Conservation (phyloP, 2,113 vertebrate species). For the Apistogramma diplotaenia region DNA sequence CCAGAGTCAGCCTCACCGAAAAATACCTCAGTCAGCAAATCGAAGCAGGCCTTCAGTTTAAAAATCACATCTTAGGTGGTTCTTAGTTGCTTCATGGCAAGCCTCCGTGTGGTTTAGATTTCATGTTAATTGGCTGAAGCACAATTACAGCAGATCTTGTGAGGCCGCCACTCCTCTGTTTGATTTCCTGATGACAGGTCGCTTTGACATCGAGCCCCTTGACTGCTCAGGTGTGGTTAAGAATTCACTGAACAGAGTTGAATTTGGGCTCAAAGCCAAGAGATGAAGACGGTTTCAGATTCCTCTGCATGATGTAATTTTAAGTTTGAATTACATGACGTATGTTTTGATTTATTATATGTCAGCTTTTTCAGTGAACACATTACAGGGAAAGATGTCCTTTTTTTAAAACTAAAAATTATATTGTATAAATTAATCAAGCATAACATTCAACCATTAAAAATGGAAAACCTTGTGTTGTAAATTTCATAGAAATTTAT, state of each 20-base stretch:
- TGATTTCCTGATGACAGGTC: conserved; percentile 29
- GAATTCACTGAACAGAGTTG: conserved; percentile 8
- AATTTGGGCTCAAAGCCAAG: conserved; percentile 29
- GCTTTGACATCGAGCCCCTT: conserved; percentile 16
- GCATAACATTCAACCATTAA: not conserved
- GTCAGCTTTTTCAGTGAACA: not conserved
- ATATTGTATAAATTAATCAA: not conserved
- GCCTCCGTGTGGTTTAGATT: not conserved
- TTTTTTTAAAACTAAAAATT: not conserved
- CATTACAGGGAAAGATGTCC: not conserved
- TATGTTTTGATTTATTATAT: not conserved
- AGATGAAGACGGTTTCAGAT: not conserved
- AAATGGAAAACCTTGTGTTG: not conserved
- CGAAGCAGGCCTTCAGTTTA: not conserved
- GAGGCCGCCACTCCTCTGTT: not conserved
- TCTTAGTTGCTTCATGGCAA: not conserved
- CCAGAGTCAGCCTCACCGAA: not conserved
- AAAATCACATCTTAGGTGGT: conserved; percentile 3
- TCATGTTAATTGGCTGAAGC: conserved; percentile 9
- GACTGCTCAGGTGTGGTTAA: conserved; percentile 31
- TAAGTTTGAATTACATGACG: not conserved
- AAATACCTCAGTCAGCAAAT: conserved; percentile 38
- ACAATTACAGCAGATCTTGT: not conserved
- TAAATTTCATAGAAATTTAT: too few species aligned
- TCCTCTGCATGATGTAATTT: not conserved